phyloP scores from a whole-genome alignment of 2,888 invertebrate species.

The Alloplasta piceator region DNA sequence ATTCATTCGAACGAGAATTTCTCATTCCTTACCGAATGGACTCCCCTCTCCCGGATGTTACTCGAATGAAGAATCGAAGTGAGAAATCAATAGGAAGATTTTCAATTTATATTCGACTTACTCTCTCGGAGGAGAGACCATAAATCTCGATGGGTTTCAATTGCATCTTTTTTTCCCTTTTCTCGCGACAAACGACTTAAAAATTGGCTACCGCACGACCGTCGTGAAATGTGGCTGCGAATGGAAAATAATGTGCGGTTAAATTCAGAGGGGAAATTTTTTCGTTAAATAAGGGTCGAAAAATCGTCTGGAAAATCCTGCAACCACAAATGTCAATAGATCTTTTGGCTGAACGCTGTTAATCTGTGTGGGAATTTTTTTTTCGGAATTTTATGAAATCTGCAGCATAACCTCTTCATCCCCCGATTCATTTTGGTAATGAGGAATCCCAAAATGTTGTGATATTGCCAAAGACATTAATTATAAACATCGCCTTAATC shows the following conservation, averaged over 20 bases:
- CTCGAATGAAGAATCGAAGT: slow-evolving; percentile 21
- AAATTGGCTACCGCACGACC: not conserved
- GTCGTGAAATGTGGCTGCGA: slow-evolving; percentile 4
- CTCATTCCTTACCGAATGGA: not conserved
- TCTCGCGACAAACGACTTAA: slow-evolving; percentile 24
- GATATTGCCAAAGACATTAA: slow-evolving; percentile 6
- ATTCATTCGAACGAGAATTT: slow-evolving; percentile 34
- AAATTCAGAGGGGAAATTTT: not conserved
- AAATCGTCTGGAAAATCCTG: not conserved
- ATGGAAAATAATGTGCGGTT: not conserved
- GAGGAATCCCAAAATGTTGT: too few relatives aligned
- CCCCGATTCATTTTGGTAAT: too few relatives aligned
- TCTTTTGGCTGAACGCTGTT: too few relatives aligned
- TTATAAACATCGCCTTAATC: not conserved
- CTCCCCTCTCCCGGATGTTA: slow-evolving; percentile 18
- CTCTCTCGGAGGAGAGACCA: slow-evolving; percentile 3
- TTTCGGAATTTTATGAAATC: too few relatives aligned
- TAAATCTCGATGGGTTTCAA: slow-evolving; percentile 13
- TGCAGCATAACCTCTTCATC: too few relatives aligned
- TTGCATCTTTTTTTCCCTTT: slow-evolving; percentile 12
- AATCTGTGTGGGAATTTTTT: too few relatives aligned
- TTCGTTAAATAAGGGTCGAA: not conserved
- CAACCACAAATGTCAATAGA: too few relatives aligned
- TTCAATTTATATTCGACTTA: not conserved
- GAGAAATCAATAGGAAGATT: slow-evolving; percentile 12